phyloP scores from a whole-genome alignment of 2,113 vertebrate species.

The Macquaria australasica region DNA sequence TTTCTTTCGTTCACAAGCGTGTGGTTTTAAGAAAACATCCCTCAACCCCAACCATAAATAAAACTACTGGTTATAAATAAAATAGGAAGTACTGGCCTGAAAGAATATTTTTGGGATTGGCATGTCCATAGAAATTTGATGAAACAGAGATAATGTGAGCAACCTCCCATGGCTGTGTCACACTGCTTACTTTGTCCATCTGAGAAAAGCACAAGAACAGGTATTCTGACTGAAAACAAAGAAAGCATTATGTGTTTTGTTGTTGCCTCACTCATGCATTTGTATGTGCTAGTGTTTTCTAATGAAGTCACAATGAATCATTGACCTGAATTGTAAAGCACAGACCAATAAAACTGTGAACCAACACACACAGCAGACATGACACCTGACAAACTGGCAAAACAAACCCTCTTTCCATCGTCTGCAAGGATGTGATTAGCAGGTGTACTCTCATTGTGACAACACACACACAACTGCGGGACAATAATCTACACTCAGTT shows the following conservation, averaged over 20 bases:
- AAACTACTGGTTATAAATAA: background rate
- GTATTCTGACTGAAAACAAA: slow-evolving; percentile 63
- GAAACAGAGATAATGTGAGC: slow-evolving; percentile 51
- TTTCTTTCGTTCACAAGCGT: background rate
- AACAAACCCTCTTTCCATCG: background rate
- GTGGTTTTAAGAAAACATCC: background rate
- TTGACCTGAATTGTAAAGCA: slow-evolving; percentile 43
- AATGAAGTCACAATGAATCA: slow-evolving; percentile 50
- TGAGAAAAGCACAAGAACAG: slow-evolving; percentile 60
- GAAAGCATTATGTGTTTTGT: slow-evolving; percentile 55
- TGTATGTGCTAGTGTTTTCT: slow-evolving; percentile 40
- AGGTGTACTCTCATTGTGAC: slow-evolving; percentile 27
- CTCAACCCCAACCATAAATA: background rate
- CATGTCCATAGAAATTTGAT: slow-evolving; percentile 44
- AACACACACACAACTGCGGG: background rate
- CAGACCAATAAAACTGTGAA: slow-evolving; percentile 36
- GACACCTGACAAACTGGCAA: slow-evolving; percentile 5
- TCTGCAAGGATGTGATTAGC: slow-evolving; percentile 1
- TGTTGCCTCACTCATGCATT: slow-evolving; percentile 19
- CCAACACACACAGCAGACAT: background rate
- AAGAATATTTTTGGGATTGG: slow-evolving; percentile 23
- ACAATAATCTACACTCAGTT: background rate
- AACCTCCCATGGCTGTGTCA: slow-evolving; percentile 37
- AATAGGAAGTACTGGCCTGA: background rate
- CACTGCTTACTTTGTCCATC: slow-evolving; percentile 57